Conservation (phyloP, 2,797 vertebrate species). For the Phrynocephalus vlangalii region DNA sequence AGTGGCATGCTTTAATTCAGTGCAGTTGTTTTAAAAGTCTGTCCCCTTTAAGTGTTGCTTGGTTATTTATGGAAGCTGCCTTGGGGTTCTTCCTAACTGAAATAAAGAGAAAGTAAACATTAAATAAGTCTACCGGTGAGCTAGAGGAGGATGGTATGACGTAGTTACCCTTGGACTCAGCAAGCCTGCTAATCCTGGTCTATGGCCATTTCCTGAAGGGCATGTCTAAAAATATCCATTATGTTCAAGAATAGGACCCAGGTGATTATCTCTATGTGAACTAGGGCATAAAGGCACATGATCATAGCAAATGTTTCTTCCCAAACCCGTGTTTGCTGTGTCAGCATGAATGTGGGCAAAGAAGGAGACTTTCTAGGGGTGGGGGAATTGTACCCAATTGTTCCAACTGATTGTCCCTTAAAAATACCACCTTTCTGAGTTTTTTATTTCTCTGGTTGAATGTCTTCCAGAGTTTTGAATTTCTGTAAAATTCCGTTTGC, state of each 20-base stretch:
- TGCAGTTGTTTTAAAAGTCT: background rate
- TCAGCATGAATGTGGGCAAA: background rate
- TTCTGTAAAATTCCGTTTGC: too few relatives aligned
- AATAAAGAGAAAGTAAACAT: background rate
- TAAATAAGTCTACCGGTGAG: background rate
- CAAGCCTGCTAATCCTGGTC: background rate
- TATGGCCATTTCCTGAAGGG: conserved; percentile 15
- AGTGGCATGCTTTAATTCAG: background rate
- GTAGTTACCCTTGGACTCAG: background rate
- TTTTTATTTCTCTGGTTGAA: background rate
- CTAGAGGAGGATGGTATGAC: background rate
- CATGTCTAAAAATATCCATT: conserved; percentile 1
- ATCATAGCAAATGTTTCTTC: conserved; percentile 2
- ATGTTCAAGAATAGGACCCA: background rate
- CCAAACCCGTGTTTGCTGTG: background rate
- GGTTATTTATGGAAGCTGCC: conserved; percentile 3
- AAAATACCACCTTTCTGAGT: background rate
- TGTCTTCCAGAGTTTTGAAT: too few relatives aligned
- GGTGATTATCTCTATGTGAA: conserved; percentile 1
- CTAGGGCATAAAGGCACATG: background rate
- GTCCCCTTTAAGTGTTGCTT: background rate
- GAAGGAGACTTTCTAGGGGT: background rate
- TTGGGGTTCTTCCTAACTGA: background rate
- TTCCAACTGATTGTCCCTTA: background rate
- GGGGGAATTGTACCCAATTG: background rate